phyloP scores from a whole-genome alignment of 2,797 vertebrate species.

The Natrix natrix region DNA sequence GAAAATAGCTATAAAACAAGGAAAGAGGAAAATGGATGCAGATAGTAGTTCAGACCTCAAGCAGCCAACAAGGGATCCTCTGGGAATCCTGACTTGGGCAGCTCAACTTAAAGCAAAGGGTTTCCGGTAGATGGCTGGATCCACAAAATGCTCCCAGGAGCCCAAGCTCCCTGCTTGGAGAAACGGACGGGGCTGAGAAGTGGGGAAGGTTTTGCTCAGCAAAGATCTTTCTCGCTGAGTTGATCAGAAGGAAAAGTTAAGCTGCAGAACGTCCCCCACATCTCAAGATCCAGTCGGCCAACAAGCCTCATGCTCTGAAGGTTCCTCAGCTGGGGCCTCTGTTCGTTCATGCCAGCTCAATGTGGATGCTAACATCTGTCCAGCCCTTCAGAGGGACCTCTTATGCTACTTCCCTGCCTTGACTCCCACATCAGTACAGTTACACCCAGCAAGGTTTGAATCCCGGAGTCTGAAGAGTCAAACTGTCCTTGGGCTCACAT shows the following conservation, averaged over 20 bases:
- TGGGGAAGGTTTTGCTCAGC: background rate
- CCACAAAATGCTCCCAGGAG: too few relatives aligned
- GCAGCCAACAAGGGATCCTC: background rate
- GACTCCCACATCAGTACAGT: background rate
- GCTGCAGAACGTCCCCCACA: background rate
- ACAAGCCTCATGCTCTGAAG: background rate
- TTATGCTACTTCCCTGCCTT: background rate
- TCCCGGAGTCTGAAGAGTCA: background rate
- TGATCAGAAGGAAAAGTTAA: background rate
- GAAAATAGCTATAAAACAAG: conserved; percentile 83
- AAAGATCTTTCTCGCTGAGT: background rate
- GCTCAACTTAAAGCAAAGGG: background rate
- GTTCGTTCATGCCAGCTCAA: background rate
- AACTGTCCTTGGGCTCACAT: background rate
- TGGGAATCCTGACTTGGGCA: background rate
- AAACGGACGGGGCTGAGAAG: background rate
- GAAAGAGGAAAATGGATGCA: background rate
- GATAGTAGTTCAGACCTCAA: background rate
- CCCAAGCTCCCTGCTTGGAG: background rate
- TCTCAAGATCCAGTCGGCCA: background rate
- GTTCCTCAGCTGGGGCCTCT: background rate
- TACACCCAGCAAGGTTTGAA: background rate
- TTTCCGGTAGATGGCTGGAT: background rate
- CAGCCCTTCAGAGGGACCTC: background rate
- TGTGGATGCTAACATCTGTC: background rate